Evolutionary conservation across 2,797 vertebrate species (phyloP).

Genomic region (Taenioides sp.): DNA sequence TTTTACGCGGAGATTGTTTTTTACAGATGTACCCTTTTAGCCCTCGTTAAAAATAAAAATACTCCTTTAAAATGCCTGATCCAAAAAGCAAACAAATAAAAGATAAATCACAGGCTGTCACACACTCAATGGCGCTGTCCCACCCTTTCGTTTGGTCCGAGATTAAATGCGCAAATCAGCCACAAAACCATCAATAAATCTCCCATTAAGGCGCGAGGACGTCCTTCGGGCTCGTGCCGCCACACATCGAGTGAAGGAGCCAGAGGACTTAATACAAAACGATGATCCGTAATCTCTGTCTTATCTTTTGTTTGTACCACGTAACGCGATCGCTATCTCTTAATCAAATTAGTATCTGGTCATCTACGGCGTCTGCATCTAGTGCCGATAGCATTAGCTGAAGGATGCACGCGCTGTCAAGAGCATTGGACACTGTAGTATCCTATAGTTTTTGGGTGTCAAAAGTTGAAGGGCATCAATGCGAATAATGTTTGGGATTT

Average conservation of each 20-base stretch:
- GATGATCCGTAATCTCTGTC: neutral
- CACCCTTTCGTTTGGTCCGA: slow-evolving; percentile 61
- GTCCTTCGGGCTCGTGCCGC: slow-evolving; percentile 32
- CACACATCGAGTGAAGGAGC: neutral
- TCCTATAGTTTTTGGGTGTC: slow-evolving; percentile 33
- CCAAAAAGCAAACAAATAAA: slow-evolving; percentile 45
- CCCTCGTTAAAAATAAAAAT: slow-evolving; percentile 69
- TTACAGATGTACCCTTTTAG: slow-evolving; percentile 65
- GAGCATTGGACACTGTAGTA: neutral
- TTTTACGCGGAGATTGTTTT: slow-evolving; percentile 36
- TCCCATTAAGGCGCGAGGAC: slow-evolving; percentile 40
- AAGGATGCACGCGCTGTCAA: neutral
- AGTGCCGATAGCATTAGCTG: slow-evolving; percentile 20
- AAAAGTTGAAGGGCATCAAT: slow-evolving; percentile 72
- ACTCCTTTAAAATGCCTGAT: slow-evolving; percentile 17
- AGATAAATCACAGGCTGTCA: slow-evolving; percentile 59
- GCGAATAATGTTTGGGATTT: neutral
- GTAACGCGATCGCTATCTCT: slow-evolving; percentile 52
- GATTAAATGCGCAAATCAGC: slow-evolving; percentile 50
- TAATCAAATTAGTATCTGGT: slow-evolving; percentile 58
- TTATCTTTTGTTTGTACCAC: slow-evolving; percentile 44
- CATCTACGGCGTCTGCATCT: slow-evolving; percentile 33
- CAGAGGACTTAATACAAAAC: neutral
- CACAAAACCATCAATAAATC: slow-evolving; percentile 61
- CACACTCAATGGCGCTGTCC: slow-evolving; percentile 57